Conservation (phyloP, 2,113 vertebrate species). For the Lagopus leucura region DNA sequence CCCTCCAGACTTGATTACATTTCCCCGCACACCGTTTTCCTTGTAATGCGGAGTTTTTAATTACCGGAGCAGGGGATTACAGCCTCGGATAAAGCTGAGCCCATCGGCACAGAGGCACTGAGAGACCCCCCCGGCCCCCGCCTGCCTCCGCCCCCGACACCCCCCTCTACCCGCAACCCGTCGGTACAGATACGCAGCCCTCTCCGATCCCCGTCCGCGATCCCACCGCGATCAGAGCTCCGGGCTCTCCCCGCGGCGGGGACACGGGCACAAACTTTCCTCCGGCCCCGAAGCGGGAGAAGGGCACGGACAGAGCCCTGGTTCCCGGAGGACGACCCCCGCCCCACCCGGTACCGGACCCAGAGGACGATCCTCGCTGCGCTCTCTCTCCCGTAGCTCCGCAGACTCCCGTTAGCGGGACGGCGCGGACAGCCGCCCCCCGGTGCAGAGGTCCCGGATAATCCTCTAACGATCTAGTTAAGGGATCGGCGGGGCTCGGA, state of each 20-base stretch:
- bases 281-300: neutral
- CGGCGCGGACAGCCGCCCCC: neutral
- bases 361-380: neutral
- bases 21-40: slow-evolving; percentile 86
- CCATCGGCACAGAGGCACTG: slow-evolving; percentile 78
- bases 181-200: neutral
- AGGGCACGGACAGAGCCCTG: neutral
- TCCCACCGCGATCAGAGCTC: neutral
- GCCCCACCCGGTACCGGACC: neutral
- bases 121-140: neutral
- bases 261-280: slow-evolving; percentile 38
- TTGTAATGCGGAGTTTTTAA: slow-evolving; percentile 90
- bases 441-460: slow-evolving; percentile 12
- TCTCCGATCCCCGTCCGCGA: neutral
- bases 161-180: neutral
- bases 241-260: neutral
- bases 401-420: slow-evolving; percentile 18
- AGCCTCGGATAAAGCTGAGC: slow-evolving; percentile 84
- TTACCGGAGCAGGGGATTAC: slow-evolving; percentile 91
- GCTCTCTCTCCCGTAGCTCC: neutral
- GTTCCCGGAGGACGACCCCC: neutral
- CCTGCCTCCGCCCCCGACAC: neutral
- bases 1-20: slow-evolving; percentile 91
- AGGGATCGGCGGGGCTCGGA: slow-evolving; percentile 34
- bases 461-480: slow-evolving; percentile 63